Percentiles rank a stretch among this genome's conserved stretches.
Conservation (phyloP, 2,888 invertebrate species). For the Bruchidius siliquastri region DNA sequence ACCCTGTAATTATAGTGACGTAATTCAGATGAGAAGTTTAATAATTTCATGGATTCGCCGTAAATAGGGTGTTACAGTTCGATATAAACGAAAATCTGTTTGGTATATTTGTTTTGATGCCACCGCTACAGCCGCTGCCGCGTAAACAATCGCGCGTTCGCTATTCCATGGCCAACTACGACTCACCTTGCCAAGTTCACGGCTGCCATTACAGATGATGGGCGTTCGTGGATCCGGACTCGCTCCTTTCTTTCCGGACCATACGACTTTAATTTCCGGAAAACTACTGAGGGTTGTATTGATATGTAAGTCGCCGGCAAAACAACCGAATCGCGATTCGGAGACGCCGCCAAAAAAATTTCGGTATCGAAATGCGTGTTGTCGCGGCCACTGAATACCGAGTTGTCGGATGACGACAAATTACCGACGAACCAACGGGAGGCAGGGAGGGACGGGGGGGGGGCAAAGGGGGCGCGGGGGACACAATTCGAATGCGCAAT, state of each 20-base stretch:
- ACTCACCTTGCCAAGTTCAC: constrained; percentile 29
- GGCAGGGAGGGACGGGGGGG: constrained; percentile 26
- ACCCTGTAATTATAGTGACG: too few species aligned
- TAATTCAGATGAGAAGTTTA: too few species aligned
- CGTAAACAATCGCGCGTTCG: background rate
- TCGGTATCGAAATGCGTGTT: constrained; percentile 4
- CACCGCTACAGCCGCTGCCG: background rate
- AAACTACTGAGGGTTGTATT: background rate
- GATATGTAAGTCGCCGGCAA: background rate
- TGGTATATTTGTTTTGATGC: background rate
- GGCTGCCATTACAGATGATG: constrained; percentile 16
- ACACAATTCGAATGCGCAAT: constrained; percentile 44
- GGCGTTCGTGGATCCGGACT: too few species aligned
- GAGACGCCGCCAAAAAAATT: background rate
- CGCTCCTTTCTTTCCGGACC: too few species aligned
- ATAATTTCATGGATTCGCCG: too few species aligned
- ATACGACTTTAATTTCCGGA: too few species aligned
- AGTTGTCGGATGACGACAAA: constrained; percentile 29
- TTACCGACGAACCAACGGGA: constrained; percentile 16
- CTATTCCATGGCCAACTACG: background rate
- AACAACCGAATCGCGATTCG: background rate
- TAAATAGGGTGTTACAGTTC: too few species aligned
- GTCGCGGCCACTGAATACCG: background rate
- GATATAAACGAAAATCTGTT: too few species aligned
- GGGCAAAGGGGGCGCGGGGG: constrained; percentile 26